Evolutionary conservation across 2,888 invertebrate species (phyloP).

Genomic region (Stenotaenia linearis): DNA sequence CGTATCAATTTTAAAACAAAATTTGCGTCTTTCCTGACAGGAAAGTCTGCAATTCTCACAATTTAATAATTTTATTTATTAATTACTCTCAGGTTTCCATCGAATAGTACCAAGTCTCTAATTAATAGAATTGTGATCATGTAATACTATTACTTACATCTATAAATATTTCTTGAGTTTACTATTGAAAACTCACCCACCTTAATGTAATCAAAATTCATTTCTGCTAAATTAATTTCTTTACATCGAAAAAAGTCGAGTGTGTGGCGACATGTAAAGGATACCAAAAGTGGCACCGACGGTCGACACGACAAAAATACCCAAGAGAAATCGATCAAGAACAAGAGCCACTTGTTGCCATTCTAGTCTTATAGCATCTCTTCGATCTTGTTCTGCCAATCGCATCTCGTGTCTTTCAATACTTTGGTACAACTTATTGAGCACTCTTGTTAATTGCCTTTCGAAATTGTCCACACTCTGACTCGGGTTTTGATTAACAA

Average conservation of each 20-base stretch:
- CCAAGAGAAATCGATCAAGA: slow-evolving; percentile 52
- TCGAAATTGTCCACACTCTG: slow-evolving; percentile 52
- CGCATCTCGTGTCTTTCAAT: slow-evolving; percentile 53
- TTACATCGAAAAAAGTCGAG: slow-evolving; percentile 41
- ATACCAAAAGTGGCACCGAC: slow-evolving; percentile 50
- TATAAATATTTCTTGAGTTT: no score
- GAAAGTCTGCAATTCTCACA: no score
- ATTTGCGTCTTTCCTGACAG: no score
- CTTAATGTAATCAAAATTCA: no score
- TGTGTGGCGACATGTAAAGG: slow-evolving; percentile 47
- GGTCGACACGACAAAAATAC: slow-evolving; percentile 51
- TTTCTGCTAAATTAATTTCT: no score
- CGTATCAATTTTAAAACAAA: no score
- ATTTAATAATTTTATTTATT: no score
- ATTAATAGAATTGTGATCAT: no score
- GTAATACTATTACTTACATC: no score
- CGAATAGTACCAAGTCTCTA: no score
- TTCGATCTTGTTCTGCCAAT: slow-evolving; percentile 52
- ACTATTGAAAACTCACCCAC: no score
- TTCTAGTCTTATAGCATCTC: slow-evolving; percentile 52
- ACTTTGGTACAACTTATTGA: slow-evolving; percentile 52
- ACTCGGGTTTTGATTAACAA: background rate
- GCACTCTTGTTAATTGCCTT: slow-evolving; percentile 56
- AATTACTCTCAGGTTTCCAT: no score
- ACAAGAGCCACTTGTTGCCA: slow-evolving; percentile 55